Evolutionary conservation across 2,888 invertebrate genomes (phyloP), one percentile per base, ranked within the genome.

Genomic region (Nephrotoma guestfalica): DNA sequence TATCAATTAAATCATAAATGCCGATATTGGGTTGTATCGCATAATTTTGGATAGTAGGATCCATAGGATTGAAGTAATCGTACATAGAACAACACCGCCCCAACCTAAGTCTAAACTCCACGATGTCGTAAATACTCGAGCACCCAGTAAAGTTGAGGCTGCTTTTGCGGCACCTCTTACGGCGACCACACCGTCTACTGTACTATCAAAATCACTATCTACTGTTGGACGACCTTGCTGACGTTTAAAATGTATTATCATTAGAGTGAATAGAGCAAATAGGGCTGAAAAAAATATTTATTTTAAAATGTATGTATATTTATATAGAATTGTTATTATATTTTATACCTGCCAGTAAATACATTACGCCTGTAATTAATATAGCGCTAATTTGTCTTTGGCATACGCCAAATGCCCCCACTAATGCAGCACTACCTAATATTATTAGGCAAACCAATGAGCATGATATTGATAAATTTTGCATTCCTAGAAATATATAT

Each of bases 401-500:
- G 90, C 96, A 95, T 41, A 98, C 94, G 5, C 98, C 97, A 90
- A 98, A 97, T 85, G 96, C 94, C 30, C 98, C 98, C 3, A 98
- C 96, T 87, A 97, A 92, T 4, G 97, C 96, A 0, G 98, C 97
- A 88, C 96, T 95, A 86, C 96, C 96, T 88, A 98, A 91, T 87
- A 98, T 95, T 89, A 98, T 97, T 86, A 98, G 93, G 89, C 97
- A 97, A 5, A 98, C 98, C 89, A 98, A 93, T 85, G 97, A 97
- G 91, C 98, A 98, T 11, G 98, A 98, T 91, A 98, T 98, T 87
- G 97, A 98, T 88, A 98, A 93, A 92, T 98, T 98, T 93, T 98
- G 97, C 97, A 98, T 97, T 90, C 98, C 98, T 98, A 87, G 84
- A 45, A 45, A 13, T 71, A 71, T 71, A 7, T 7, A 71, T 30